Conservation (phyloP, 1,140 invertebrate species). For the Triops longicaudatus region DNA sequence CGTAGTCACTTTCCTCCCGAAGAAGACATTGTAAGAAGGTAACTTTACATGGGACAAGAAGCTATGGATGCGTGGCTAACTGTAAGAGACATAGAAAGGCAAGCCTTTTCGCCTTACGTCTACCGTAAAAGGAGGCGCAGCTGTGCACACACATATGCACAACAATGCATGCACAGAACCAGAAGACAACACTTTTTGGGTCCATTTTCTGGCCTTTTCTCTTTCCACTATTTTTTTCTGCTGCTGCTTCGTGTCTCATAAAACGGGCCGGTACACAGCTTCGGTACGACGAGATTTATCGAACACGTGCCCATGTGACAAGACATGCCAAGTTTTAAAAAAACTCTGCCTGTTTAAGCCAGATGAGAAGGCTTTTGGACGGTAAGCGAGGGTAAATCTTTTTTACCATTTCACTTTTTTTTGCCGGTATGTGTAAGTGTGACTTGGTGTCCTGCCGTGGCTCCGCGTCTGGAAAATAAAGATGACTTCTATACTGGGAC, state of each 20-base stretch:
- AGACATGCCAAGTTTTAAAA: conserved; percentile 7
- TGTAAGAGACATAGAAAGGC: not conserved
- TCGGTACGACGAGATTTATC: not conserved
- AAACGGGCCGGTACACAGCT: not conserved
- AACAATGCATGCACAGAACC: not conserved
- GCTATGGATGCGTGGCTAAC: not conserved
- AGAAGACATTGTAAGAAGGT: not conserved
- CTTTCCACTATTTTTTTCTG: not conserved
- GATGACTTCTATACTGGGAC: conserved; percentile 3
- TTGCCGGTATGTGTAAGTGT: not conserved
- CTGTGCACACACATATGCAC: not conserved
- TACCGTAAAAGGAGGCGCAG: conserved; percentile 7
- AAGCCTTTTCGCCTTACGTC: not conserved
- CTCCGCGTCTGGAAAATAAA: not conserved
- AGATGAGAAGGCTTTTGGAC: not conserved
- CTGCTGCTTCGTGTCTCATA: too few relatives aligned
- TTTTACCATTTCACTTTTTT: not conserved
- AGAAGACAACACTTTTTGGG: not conserved
- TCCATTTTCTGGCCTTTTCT: not conserved
- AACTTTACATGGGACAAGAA: not conserved
- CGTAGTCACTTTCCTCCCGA: too few relatives aligned
- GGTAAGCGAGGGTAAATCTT: not conserved
- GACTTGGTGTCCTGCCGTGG: not conserved
- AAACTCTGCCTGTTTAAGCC: not conserved
- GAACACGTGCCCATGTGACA: conserved; percentile 14